These are phyloP conservation scores for Orthonychiurus folsomi DNA, from an alignment of 2,888 invertebrate species.

Conservation along the genomic window DNA sequence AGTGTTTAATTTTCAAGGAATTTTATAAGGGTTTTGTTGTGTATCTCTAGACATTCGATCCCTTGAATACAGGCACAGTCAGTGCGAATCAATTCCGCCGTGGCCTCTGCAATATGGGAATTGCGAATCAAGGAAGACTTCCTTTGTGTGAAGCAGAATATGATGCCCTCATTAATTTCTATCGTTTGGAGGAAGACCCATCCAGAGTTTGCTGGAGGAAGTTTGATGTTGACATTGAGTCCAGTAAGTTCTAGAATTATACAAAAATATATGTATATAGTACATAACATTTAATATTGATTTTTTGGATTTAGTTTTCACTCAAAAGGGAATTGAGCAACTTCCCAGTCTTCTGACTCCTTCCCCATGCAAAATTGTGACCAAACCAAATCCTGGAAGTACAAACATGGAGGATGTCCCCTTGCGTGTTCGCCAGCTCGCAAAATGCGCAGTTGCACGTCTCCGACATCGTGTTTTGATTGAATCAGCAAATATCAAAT, in stretches of 20 bases:
- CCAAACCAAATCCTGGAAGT: constrained; percentile 29
- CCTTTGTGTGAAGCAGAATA: constrained; percentile 57
- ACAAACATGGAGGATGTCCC: constrained; percentile 35
- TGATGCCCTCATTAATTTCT: constrained; percentile 56
- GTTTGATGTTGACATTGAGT: constrained; percentile 68
- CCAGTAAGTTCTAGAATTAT: constrained; percentile 48
- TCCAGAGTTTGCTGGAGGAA: constrained; percentile 63
- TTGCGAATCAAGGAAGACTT: constrained; percentile 50
- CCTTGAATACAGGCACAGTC: constrained; percentile 58
- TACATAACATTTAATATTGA: neutral
- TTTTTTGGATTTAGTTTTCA: constrained; percentile 27
- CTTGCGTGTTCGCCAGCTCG: constrained; percentile 27
- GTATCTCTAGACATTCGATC: constrained; percentile 57
- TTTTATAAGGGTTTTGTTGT: neutral
- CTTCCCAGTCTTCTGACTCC: constrained; percentile 35
- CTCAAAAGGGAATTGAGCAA: constrained; percentile 37
- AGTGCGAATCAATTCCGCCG: constrained; percentile 62
- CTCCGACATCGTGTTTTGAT: constrained; percentile 34
- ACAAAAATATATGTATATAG: neutral
- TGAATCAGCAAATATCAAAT: constrained; percentile 38
- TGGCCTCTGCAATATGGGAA: constrained; percentile 58
- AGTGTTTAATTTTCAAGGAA: constrained; percentile 2
- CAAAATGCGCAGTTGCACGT: constrained; percentile 37
- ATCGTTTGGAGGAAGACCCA: constrained; percentile 61
- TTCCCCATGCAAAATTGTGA: constrained; percentile 26